phyloP scores from a whole-genome alignment of 1,140 invertebrate genomes.

The Drosophila nikananu region DNA sequence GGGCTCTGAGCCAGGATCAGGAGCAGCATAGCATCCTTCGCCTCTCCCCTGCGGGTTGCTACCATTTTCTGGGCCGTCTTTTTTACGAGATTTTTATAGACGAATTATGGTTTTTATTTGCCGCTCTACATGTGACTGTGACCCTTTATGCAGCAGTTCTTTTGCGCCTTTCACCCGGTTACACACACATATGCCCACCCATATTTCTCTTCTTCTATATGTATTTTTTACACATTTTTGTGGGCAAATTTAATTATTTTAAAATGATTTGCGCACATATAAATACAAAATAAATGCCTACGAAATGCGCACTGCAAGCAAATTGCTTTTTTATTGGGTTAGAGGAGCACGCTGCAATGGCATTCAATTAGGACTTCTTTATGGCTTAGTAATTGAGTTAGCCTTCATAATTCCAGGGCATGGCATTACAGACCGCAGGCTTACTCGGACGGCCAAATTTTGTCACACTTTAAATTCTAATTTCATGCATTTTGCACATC shows the following conservation, averaged over 20 bases:
- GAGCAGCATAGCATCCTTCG: not conserved
- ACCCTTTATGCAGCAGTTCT: slow-evolving; percentile 62
- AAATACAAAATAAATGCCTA: slow-evolving; percentile 38
- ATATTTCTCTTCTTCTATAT: slow-evolving; percentile 3
- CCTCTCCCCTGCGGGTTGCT: slow-evolving; percentile 9
- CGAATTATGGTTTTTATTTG: slow-evolving; percentile 84
- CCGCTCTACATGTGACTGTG: slow-evolving; percentile 62
- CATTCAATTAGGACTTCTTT: slow-evolving; percentile 76
- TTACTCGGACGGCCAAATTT: slow-evolving; percentile 38
- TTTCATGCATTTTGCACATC: slow-evolving; percentile 83
- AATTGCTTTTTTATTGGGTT: slow-evolving; percentile 78
- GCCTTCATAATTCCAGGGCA: slow-evolving; percentile 43
- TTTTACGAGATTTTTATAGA: slow-evolving; percentile 83
- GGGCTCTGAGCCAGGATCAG: slow-evolving; percentile 28
- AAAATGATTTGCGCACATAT: slow-evolving; percentile 74
- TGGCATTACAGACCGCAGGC: slow-evolving; percentile 28
- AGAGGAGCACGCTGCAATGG: slow-evolving; percentile 49
- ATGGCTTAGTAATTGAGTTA: slow-evolving; percentile 59
- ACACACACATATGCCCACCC: slow-evolving; percentile 6
- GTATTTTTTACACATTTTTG: slow-evolving; percentile 21
- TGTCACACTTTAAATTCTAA: slow-evolving; percentile 78
- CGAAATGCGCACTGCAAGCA: slow-evolving; percentile 57
- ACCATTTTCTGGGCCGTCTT: slow-evolving; percentile 58
- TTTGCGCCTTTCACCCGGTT: slow-evolving; percentile 24
- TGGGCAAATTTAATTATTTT: slow-evolving; percentile 76